Percentiles rank a stretch among this genome's conserved stretches.
These are phyloP conservation scores for Carduelis carduelis DNA, from an alignment of 2,797 vertebrate species.

Conservation along the genomic window DNA sequence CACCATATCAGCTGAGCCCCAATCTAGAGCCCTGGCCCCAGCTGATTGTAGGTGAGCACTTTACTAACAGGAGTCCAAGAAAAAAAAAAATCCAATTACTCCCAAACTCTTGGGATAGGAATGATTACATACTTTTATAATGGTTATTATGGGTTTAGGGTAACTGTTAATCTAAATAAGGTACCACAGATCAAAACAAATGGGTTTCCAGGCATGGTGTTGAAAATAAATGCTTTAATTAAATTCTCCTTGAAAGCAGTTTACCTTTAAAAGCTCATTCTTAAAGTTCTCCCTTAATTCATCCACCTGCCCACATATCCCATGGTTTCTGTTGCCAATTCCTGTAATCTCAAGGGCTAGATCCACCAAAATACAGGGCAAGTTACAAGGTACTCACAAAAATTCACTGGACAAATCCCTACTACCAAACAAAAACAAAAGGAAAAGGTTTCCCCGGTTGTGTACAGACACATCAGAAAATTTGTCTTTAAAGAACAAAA, in stretches of 20 bases:
- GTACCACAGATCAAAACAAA: conserved; percentile 30
- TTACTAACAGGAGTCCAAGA: not conserved
- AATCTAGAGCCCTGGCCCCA: not conserved
- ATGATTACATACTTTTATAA: not conserved
- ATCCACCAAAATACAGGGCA: not conserved
- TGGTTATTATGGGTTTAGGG: not conserved
- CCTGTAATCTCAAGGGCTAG: not conserved
- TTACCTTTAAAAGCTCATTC: not conserved
- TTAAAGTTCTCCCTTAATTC: not conserved
- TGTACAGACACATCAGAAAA: not conserved
- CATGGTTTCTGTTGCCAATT: not conserved
- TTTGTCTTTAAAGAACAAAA: not conserved
- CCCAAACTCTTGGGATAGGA: not conserved
- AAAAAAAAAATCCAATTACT: conserved; percentile 8
- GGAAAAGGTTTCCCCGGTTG: not conserved
- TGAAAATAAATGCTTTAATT: conserved; percentile 12
- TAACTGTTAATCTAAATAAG: conserved; percentile 36
- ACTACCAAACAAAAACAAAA: not conserved
- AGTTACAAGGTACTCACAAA: not conserved
- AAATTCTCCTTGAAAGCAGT: not conserved
- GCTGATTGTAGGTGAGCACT: not conserved
- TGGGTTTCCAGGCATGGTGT: not conserved
- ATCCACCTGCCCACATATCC: not conserved
- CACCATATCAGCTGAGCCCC: not conserved
- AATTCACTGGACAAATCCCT: not conserved